Evolutionary conservation across 2,113 vertebrate genomes (phyloP), one percentile per base, ranked within the genome.

Genomic region (Sinocyclocheilus grahami): DNA sequence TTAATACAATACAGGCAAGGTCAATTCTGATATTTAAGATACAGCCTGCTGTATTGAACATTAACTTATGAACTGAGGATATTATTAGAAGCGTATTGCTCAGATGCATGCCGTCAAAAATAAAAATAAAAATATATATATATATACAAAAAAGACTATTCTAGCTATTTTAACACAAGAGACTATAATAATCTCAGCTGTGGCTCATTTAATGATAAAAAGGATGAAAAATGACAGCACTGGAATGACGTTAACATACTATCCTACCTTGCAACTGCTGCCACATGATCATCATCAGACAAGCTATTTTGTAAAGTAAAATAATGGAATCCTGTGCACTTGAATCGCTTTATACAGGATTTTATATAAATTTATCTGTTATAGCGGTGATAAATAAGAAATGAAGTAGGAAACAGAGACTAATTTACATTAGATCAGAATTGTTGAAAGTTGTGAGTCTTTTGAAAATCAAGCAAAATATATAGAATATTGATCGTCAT

Each of bases 31-130:
- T 42, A 27, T 75, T 75, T 22, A 75, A 48, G 72, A 14, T 20
- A 18, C 16, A 72, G 37, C 18, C 11, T 3, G 42, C n/a, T 46
- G 22, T 46, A 46, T 75, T 24, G 22, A 75, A 75, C 22, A 48
- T 24, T 24, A 75, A 24, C 72, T 48, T 46, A 46, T 48, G 42
- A 75, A 75, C 22, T 46, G 42, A 75, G 72, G 72, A 75, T 75
- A 75, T 75, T 75, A 48, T 75, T 75, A 75, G 72, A 75, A 48
- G 72, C 5, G n/a, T 6, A 75, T 7, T 48, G 5, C 39, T 74
- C n/a, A 46, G 20, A 74, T 12, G 20, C 1, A 46, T 7, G 42
- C n/a, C 16, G 72, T 75, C 72, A 48, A 75, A 5, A 46, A 39
- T 27, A 27, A 27, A 27, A 27, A 27, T n/a, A n/a, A n/a, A n/a